Conservation (phyloP, 1,140 invertebrate species). For the Meloidogyne hapla region DNA sequence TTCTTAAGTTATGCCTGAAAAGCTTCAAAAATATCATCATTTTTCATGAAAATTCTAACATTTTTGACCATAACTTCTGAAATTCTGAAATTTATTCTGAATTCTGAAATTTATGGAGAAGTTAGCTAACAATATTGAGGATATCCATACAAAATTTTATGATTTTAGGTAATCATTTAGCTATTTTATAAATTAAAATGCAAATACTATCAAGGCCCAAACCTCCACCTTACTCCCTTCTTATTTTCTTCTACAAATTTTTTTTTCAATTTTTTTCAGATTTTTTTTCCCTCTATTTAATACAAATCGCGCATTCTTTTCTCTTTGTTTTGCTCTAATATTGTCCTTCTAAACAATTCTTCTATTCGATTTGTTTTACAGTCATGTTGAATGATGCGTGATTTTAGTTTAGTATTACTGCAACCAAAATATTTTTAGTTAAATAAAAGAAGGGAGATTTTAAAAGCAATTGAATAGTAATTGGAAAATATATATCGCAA, state of each 20-base stretch:
- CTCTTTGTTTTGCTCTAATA: neutral
- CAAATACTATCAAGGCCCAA: neutral
- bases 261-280: neutral
- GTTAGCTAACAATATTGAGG: neutral
- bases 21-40: neutral
- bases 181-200: neutral
- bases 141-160: neutral
- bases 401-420: neutral
- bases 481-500: no score
- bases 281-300: neutral
- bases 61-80: neutral
- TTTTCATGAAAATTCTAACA: neutral
- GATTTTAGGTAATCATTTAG: neutral
- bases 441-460: no score
- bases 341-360: neutral
- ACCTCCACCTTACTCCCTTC: neutral
- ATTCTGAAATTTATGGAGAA: neutral
- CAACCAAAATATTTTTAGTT: neutral
- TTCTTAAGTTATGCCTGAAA: neutral
- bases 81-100: neutral
- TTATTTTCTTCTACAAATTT: neutral
- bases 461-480: no score
- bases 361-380: constrained; percentile 14
- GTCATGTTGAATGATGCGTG: constrained; percentile 9
- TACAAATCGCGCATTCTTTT: neutral